Evolutionary conservation across 2,888 invertebrate genomes (phyloP), one percentile per base, ranked within the genome.

Genomic region (Alloscopus bannaensis): DNA sequence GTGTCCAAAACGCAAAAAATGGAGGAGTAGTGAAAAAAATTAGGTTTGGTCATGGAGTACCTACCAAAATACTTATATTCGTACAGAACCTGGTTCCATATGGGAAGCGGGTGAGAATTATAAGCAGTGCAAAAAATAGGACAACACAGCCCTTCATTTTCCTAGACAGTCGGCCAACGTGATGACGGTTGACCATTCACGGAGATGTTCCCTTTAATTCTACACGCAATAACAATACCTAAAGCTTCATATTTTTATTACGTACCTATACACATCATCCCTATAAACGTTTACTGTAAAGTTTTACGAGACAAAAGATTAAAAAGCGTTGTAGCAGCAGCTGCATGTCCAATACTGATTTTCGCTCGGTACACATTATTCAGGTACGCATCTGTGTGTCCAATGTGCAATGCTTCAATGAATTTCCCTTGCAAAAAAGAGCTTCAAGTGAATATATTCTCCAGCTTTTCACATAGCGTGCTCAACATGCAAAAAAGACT

Each of bases 11-110:
- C 26, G n/a, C 24, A 40, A n/a, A 26, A 28, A 6, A 64, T n/a
- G 28, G 52, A 52, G 13, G 3, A 24, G 13, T 55, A 24, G 4
- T 22, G 11, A 26, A 55, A 26, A 26, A 24, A 4, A 47, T 50
- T 72, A 42, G 50, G 64, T 64, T 72, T 64, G 55, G 72, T 52
- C 42, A 72, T 64, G 64, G 72, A 64, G 22, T 29, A 55, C 64
- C 24, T 24, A 8, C 13, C 16, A 13, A 57, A 16, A 6, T 26
- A 3, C 8, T 4, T 31, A 22, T n/a, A 45, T 31, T n/a, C 20
- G 22, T 26, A 11, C 6, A 28, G 11, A 11, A 2, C 26, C 29
- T 57, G 16, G 22, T 6, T 47, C 47, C 11, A 18, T 6, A n/a
- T 11, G n/a, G 47, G 4, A 47, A 47, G n/a, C 18, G 6, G 4